Evolutionary conservation across 2,113 vertebrate genomes (phyloP).

Genomic region (Podarcis muralis): DNA sequence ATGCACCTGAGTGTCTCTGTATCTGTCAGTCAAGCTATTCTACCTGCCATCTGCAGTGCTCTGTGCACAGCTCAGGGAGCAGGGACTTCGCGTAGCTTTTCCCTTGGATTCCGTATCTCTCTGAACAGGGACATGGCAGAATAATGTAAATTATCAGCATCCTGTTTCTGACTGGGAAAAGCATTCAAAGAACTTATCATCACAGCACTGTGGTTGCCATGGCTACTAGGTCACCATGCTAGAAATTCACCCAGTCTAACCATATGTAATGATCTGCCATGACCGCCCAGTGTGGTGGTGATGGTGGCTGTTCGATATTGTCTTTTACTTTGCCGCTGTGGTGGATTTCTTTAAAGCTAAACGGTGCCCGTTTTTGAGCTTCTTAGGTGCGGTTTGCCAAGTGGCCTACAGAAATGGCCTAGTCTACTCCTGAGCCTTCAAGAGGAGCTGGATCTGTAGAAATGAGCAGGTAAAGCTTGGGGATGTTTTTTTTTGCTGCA

Average conservation of each 20-base stretch:
- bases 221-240: slow-evolving; percentile 51
- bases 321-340: neutral
- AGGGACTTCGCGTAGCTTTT: neutral
- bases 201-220: slow-evolving; percentile 56
- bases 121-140: neutral
- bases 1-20: neutral
- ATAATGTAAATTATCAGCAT: slow-evolving; percentile 17
- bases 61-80: neutral
- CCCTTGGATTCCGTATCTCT: neutral
- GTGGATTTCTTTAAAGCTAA: neutral
- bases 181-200: slow-evolving; percentile 37
- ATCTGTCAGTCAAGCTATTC: neutral
- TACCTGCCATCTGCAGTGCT: neutral
- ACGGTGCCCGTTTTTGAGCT: neutral
- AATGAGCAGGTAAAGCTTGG: neutral
- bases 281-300: neutral
- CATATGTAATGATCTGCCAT: neutral
- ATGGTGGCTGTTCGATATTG: neutral
- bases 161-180: slow-evolving; percentile 37
- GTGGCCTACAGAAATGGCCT: neutral
- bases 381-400: neutral
- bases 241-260: neutral
- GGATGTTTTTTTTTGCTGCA: neutral
- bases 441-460: neutral
- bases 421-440: neutral